phyloP scores from a whole-genome alignment of 1,140 invertebrate genomes.

The Hesperophylax magnus region DNA sequence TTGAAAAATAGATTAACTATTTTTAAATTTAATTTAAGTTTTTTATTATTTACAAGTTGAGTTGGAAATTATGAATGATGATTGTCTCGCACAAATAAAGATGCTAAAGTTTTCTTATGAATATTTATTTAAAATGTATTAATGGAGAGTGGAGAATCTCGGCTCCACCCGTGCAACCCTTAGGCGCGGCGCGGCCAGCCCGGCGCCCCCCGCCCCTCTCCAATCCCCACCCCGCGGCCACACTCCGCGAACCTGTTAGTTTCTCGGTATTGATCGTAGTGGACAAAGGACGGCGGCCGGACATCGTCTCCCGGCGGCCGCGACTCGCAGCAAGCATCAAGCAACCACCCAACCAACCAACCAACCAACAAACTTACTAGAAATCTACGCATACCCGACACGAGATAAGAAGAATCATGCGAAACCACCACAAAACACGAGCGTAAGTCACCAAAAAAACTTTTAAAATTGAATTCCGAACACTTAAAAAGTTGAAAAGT shows the following conservation, averaged over 20 bases:
- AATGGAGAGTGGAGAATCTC: neutral
- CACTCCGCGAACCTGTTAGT: conserved; percentile 61
- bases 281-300: conserved; percentile 58
- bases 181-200: conserved; percentile 62
- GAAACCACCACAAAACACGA: neutral
- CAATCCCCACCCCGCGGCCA: conserved; percentile 47
- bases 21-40: too few relatives aligned
- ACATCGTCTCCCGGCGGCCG: conserved; percentile 44
- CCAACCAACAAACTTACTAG: too few relatives aligned
- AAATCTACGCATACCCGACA: too few relatives aligned
- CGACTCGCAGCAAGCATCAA: conserved; percentile 5
- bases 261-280: conserved; percentile 59
- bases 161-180: conserved; percentile 54
- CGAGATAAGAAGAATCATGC: neutral
- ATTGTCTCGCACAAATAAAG: too few relatives aligned
- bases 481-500: too few relatives aligned
- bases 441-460: conserved; percentile 4
- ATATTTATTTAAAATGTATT: too few relatives aligned
- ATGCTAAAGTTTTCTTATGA: too few relatives aligned
- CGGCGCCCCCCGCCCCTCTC: conserved; percentile 62
- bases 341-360: too few relatives aligned
- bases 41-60: too few relatives aligned
- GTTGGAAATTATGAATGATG: too few relatives aligned
- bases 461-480: too few relatives aligned
- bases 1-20: too few relatives aligned